phyloP scores from a whole-genome alignment of 2,113 vertebrate genomes.

The Stictonetta naevosa region DNA sequence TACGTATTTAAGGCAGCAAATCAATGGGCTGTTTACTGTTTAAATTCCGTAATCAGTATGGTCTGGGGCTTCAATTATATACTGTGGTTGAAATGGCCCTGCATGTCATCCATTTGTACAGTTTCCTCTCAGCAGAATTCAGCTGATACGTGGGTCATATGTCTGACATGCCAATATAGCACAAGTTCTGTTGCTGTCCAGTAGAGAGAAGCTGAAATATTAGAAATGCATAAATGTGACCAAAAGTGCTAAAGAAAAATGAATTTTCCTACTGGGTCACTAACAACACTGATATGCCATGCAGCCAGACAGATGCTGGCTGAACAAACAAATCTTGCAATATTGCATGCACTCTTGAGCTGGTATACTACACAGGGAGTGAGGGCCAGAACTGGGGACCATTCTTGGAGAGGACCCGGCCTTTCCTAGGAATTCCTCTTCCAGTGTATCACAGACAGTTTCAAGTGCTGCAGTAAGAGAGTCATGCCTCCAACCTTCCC shows the following conservation, averaged over 20 bases:
- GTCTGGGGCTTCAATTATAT: background rate
- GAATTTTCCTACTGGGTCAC: background rate
- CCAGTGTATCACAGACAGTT: background rate
- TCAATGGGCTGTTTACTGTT: background rate
- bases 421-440: constrained; percentile 51
- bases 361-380: background rate
- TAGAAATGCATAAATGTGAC: background rate
- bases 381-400: constrained; percentile 23
- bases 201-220: background rate
- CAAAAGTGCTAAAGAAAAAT: background rate
- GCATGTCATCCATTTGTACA: background rate
- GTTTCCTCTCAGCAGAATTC: background rate
- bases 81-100: background rate
- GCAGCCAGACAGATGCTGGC: constrained; percentile 3
- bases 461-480: constrained; percentile 38
- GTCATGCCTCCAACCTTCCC: constrained; percentile 29
- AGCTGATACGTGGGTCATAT: background rate
- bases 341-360: background rate
- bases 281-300: background rate
- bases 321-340: background rate
- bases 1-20: background rate
- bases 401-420: background rate
- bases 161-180: background rate
- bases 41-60: background rate
- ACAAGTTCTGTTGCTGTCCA: background rate